Evolutionary conservation across 2,888 invertebrate species (phyloP).

Genomic region (Hanleya hanleyi): DNA sequence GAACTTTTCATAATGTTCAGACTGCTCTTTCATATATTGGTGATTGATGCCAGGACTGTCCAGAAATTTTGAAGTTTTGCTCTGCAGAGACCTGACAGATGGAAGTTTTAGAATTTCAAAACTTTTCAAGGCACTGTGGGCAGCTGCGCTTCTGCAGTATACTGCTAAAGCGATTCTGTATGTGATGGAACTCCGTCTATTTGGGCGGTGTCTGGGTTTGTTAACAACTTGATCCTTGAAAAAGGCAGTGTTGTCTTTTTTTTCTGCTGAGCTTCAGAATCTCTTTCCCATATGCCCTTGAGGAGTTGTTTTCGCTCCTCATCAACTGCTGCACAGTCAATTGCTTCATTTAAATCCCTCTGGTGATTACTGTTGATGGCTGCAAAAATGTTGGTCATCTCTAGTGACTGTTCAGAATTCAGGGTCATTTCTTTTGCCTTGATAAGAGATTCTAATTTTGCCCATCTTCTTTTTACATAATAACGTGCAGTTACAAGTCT

Average conservation of each 20-base stretch:
- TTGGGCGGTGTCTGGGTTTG: not conserved
- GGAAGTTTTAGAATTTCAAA: not conserved
- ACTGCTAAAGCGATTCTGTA: not conserved
- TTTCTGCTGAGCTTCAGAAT: not conserved
- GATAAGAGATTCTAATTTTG: not conserved
- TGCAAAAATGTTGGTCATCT: not conserved
- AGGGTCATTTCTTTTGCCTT: not conserved
- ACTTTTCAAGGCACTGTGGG: not conserved
- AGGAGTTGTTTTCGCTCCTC: not conserved
- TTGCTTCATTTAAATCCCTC: not conserved
- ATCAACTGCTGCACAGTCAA: not conserved
- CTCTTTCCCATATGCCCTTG: not conserved
- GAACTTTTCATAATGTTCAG: not conserved
- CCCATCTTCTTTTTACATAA: not conserved
- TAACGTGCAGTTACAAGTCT: not conserved
- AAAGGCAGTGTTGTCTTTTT: not conserved
- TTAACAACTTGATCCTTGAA: not conserved
- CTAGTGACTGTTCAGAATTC: not conserved
- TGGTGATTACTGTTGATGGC: not conserved
- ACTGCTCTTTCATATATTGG: not conserved
- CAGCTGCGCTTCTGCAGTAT: not conserved
- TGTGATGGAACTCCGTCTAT: not conserved
- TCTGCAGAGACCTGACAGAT: not conserved
- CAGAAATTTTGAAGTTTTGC: not conserved
- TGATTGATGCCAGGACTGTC: not conserved